These are phyloP conservation scores for Helostoma temminkii DNA, from an alignment of 2,797 vertebrate genomes.

Conservation along the genomic window DNA sequence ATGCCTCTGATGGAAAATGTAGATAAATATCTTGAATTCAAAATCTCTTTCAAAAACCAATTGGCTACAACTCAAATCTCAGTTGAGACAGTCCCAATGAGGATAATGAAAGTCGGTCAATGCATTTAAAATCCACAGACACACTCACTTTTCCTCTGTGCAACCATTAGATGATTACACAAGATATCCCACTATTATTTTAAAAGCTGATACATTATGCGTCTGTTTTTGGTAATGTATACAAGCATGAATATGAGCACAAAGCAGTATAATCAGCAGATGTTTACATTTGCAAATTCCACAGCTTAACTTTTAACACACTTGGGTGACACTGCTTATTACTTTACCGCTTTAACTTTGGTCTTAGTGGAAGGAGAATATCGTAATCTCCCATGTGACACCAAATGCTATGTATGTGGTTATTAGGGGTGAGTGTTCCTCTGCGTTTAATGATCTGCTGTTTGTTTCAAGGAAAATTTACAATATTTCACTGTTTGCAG, in stretches of 20 bases:
- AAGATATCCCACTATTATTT: slow-evolving; percentile 4
- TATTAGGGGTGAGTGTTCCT: neutral
- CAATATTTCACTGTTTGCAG: neutral
- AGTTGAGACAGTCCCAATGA: neutral
- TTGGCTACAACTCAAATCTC: slow-evolving; percentile 8
- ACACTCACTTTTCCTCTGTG: slow-evolving; percentile 3
- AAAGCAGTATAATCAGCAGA: slow-evolving; percentile 20
- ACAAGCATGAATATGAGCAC: slow-evolving; percentile 4
- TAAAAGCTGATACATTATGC: slow-evolving; percentile 39
- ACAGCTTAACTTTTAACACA: slow-evolving; percentile 14
- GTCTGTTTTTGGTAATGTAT: slow-evolving; percentile 22
- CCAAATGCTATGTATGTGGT: neutral
- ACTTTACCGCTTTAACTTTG: neutral
- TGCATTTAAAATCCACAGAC: neutral
- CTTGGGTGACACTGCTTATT: neutral
- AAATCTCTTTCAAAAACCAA: slow-evolving; percentile 12
- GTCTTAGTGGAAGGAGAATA: neutral
- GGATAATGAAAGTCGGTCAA: neutral
- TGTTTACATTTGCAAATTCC: slow-evolving; percentile 14
- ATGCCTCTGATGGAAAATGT: slow-evolving; percentile 20
- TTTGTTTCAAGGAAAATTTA: neutral
- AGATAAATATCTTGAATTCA: slow-evolving; percentile 2
- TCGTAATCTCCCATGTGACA: neutral
- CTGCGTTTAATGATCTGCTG: neutral
- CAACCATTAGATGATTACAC: slow-evolving; percentile 46